Evolutionary conservation across 1,140 invertebrate species (phyloP).

Genomic region (Charaxes varanes): DNA sequence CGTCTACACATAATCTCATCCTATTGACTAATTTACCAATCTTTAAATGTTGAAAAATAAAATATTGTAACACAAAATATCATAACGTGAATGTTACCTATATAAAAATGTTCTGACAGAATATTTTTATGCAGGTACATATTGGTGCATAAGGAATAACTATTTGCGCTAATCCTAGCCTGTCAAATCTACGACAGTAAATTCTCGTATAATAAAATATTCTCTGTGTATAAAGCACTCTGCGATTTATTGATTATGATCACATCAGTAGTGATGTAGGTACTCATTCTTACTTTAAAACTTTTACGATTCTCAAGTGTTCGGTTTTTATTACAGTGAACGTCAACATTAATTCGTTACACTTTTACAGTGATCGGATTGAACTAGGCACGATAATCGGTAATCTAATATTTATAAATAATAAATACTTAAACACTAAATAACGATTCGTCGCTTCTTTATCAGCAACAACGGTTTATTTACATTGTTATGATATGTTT

Average conservation of each 20-base stretch:
- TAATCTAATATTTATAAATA: constrained; percentile 16
- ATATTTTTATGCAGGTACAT: too few relatives aligned
- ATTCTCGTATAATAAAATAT: too few relatives aligned
- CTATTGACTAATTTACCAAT: background rate
- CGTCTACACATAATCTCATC: background rate
- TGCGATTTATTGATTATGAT: too few relatives aligned
- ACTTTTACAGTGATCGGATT: background rate
- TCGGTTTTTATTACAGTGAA: background rate
- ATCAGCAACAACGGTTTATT: constrained; percentile 22
- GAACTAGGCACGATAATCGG: constrained; percentile 12
- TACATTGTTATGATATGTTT: constrained; percentile 60
- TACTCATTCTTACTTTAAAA: too few relatives aligned
- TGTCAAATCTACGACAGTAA: too few relatives aligned
- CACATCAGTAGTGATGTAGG: too few relatives aligned
- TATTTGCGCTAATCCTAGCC: background rate
- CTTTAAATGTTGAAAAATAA: too few relatives aligned
- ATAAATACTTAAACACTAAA: constrained; percentile 49
- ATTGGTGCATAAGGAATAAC: too few relatives aligned
- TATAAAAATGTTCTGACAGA: too few relatives aligned
- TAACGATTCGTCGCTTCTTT: constrained; percentile 33
- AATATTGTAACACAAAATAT: too few relatives aligned
- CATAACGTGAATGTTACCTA: too few relatives aligned
- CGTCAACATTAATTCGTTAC: background rate
- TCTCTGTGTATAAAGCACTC: background rate
- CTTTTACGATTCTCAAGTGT: too few relatives aligned